These are phyloP conservation scores for Psilanteris sp. DNA, from an alignment of 1,140 invertebrate genomes.

Conservation along the genomic window DNA sequence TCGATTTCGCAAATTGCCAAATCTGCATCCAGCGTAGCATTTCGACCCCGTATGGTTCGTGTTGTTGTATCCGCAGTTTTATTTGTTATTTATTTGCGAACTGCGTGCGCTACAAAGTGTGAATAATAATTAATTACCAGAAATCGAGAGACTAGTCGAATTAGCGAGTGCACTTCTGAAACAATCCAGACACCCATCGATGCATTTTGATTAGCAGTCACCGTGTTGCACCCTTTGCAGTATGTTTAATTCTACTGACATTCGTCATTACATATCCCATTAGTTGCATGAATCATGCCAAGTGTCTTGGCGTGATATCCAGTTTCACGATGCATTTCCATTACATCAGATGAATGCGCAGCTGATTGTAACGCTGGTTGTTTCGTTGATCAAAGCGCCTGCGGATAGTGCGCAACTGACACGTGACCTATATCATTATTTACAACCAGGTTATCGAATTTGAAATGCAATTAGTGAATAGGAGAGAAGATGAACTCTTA, in stretches of 20 bases:
- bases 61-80: too few species aligned
- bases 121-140: too few species aligned
- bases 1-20: too few species aligned
- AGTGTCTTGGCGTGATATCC: conserved; percentile 32
- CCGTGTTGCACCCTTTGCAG: not conserved
- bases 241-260: conserved; percentile 49
- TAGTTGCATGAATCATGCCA: conserved; percentile 45
- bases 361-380: conserved; percentile 60
- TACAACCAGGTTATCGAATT: conserved; percentile 11
- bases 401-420: conserved; percentile 5
- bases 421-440: conserved; percentile 32
- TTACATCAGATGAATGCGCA: conserved; percentile 43
- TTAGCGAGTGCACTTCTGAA: conserved; percentile 36
- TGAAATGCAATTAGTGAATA: not conserved
- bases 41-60: too few species aligned
- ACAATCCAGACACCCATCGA: conserved; percentile 58
- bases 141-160: too few species aligned
- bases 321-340: conserved; percentile 47
- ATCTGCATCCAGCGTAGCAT: too few species aligned
- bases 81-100: too few species aligned
- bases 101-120: too few species aligned
- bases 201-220: conserved; percentile 35
- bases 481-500: conserved; percentile 2
- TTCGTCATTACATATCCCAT: conserved; percentile 42
- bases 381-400: conserved; percentile 29